Percentiles rank a stretch among this genome's conserved stretches.
Evolutionary conservation across 2,113 vertebrate genomes (phyloP).

Genomic region (Xenopus tropicalis): DNA sequence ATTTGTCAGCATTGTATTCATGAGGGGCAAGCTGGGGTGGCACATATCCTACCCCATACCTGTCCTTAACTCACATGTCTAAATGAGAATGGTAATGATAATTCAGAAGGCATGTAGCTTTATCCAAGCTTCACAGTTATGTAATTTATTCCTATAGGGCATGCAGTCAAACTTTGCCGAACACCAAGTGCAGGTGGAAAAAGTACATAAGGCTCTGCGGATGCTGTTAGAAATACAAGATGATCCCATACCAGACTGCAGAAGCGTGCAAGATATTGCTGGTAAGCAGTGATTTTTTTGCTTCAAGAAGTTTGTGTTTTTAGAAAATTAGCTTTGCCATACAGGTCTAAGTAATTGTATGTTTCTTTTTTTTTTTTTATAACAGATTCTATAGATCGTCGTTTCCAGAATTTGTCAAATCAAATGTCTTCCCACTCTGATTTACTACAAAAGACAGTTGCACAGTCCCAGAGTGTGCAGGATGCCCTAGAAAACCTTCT

Average conservation of each 20-base stretch:
- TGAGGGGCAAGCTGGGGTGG: too few relatives aligned
- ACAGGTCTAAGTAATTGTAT: not conserved
- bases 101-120: too few relatives aligned
- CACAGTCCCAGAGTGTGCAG: conserved; percentile 91
- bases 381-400: conserved; percentile 75
- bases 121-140: too few relatives aligned
- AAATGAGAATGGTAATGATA: too few relatives aligned
- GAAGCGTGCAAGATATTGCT: conserved; percentile 73
- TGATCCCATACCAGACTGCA: conserved; percentile 71
- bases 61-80: too few relatives aligned
- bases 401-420: conserved; percentile 76
- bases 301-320: not conserved
- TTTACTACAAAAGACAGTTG: conserved; percentile 88
- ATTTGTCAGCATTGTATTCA: too few relatives aligned
- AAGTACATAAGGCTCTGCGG: conserved; percentile 79
- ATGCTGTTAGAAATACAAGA: conserved; percentile 78
- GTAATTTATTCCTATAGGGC: conserved; percentile 59
- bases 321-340: not conserved
- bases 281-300: conserved; percentile 59
- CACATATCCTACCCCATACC: too few relatives aligned
- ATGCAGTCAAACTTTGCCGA: conserved; percentile 88
- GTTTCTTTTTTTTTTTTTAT: not conserved
- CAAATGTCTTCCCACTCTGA: conserved; percentile 76
- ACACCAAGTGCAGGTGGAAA: conserved; percentile 86
- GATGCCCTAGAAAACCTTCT: conserved; percentile 85